Conservation (phyloP, 2,888 invertebrate species). For the Eudasyphora cyanicolor region DNA sequence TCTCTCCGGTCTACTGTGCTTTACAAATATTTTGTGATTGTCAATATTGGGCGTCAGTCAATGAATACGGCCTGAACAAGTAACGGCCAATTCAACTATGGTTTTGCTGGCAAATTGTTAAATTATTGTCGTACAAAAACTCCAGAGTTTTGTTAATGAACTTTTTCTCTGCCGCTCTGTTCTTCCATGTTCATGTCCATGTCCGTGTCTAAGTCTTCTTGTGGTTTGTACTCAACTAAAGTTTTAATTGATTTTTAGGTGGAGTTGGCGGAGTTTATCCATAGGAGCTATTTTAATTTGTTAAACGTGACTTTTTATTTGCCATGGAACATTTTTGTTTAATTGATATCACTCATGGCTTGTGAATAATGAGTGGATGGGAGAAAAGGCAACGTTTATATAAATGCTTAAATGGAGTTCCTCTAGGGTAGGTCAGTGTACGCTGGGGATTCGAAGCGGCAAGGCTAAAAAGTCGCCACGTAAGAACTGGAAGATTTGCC, state of each 20-base stretch:
- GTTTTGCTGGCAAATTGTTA: constrained; percentile 55
- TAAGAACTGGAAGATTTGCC: no score
- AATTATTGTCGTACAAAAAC: constrained; percentile 31
- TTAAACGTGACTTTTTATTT: constrained; percentile 57
- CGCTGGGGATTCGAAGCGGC: no score
- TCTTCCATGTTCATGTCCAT: neutral
- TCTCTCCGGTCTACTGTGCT: neutral
- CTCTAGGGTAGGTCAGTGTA: neutral
- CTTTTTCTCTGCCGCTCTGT: neutral
- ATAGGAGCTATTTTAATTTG: constrained; percentile 46
- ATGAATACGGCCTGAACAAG: no score
- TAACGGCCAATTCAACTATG: constrained; percentile 12
- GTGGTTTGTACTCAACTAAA: constrained; percentile 19
- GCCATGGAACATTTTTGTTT: constrained; percentile 38
- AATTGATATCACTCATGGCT: constrained; percentile 26
- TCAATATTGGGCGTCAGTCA: constrained; percentile 50
- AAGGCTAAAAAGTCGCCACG: no score
- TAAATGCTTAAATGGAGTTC: neutral
- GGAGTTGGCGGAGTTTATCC: constrained; percentile 20
- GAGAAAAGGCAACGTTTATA: neutral
- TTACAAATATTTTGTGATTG: constrained; percentile 2
- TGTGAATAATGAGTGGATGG: neutral
- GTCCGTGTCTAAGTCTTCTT: neutral
- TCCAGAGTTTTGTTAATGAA: constrained; percentile 44
- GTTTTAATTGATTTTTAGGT: constrained; percentile 54